phyloP scores from a whole-genome alignment of 2,888 invertebrate species.

The Lissocephala sabroskyi region DNA sequence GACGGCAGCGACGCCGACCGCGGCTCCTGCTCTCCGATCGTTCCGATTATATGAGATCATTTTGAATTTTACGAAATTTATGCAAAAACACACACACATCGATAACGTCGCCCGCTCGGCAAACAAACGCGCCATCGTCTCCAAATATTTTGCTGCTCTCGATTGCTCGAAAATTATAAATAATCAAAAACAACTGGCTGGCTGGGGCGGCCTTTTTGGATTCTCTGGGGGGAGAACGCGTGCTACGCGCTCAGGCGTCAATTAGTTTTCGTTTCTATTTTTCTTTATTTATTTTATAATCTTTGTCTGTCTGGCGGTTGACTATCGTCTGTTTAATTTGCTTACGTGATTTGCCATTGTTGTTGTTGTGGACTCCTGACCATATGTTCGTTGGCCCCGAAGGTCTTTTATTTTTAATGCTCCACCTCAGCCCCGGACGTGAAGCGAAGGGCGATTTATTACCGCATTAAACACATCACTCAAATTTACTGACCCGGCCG shows the following conservation, averaged over 20 bases:
- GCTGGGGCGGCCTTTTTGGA: background rate
- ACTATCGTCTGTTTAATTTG: slow-evolving; percentile 7
- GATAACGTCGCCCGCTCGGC: too few relatives aligned
- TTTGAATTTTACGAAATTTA: slow-evolving; percentile 37
- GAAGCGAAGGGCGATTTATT: too few relatives aligned
- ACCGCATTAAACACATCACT: too few relatives aligned
- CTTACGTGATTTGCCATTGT: slow-evolving; percentile 48
- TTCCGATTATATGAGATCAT: slow-evolving; percentile 63
- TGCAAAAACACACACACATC: slow-evolving; percentile 21
- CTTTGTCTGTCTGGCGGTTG: slow-evolving; percentile 27
- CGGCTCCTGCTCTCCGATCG: slow-evolving; percentile 23
- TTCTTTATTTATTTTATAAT: slow-evolving; percentile 47
- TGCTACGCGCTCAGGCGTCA: slow-evolving; percentile 46
- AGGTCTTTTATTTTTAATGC: too few relatives aligned
- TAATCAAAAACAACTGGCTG: background rate
- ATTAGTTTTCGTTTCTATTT: slow-evolving; percentile 48
- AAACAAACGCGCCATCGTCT: background rate
- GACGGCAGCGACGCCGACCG: slow-evolving; percentile 11
- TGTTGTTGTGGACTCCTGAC: slow-evolving; percentile 40
- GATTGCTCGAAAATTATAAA: slow-evolving; percentile 11
- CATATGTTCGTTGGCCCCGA: too few relatives aligned
- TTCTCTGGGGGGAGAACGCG: slow-evolving; percentile 33
- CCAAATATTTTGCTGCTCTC: slow-evolving; percentile 10
- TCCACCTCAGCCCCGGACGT: too few relatives aligned
- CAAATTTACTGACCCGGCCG: too few relatives aligned